Evolutionary conservation across 1,140 invertebrate species (phyloP).

Genomic region (Nautilus pompilius): DNA sequence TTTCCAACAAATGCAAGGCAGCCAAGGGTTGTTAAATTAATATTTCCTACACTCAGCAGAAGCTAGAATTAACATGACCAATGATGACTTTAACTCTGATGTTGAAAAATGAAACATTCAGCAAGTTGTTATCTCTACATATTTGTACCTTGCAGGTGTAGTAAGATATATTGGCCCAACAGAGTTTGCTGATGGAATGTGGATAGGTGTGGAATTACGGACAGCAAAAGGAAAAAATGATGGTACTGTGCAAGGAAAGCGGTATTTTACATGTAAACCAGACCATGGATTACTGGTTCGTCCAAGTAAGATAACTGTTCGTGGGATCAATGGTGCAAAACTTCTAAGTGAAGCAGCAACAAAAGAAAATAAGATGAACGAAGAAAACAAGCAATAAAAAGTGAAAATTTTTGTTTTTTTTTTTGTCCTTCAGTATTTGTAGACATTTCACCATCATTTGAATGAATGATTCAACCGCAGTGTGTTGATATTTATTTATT

Average conservation of each 20-base stretch:
- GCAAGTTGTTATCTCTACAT: no score
- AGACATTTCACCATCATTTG: no score
- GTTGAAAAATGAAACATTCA: no score
- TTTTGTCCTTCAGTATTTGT: no score
- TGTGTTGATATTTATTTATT: no score
- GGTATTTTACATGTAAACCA: conserved; percentile 59
- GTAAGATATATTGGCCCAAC: conserved; percentile 60
- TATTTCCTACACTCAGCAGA: no score
- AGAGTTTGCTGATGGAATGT: conserved; percentile 60
- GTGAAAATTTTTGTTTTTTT: no score
- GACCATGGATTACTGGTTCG: conserved; percentile 58
- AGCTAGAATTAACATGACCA: no score
- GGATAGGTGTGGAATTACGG: conserved; percentile 60
- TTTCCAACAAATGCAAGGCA: no score
- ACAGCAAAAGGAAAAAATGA: conserved; percentile 59
- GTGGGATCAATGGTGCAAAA: conserved; percentile 61
- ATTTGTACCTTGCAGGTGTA: conserved; percentile 41
- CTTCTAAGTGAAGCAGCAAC: conserved; percentile 45
- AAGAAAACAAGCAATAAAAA: conserved; percentile 7
- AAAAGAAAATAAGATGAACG: conserved; percentile 7
- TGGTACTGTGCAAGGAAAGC: conserved; percentile 56
- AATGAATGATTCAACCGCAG: no score
- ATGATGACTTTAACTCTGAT: no score
- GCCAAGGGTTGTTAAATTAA: no score
- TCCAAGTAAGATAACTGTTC: conserved; percentile 59